These are phyloP conservation scores for Eunapius fragilis DNA, from an alignment of 37 sponge, comb jelly and placozoan species.

Conservation along the genomic window DNA sequence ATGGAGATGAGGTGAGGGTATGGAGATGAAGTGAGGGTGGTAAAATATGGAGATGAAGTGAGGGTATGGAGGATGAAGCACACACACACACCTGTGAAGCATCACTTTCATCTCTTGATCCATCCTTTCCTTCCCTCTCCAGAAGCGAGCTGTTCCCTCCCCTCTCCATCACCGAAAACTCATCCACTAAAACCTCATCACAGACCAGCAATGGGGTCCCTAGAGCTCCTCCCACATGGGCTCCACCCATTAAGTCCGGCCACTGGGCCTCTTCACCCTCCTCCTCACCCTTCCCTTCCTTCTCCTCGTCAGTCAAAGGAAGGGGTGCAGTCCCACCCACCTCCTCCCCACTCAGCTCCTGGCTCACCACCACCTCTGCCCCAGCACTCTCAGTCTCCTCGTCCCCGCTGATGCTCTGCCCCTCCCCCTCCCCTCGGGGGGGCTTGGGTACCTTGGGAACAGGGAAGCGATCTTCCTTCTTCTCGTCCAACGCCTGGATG, in stretches of 20 bases:
- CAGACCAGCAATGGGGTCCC: neutral
- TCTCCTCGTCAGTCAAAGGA: neutral
- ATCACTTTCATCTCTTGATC: neutral
- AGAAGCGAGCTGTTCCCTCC: neutral
- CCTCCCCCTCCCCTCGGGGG: neutral
- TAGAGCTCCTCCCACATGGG: neutral
- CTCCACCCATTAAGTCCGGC: neutral
- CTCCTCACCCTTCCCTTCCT: neutral
- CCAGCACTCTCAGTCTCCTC: slow-evolving; percentile 8
- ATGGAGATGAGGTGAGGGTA: neutral
- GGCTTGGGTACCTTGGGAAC: neutral
- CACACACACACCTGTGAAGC: neutral
- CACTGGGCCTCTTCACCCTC: neutral
- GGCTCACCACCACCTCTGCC: slow-evolving; percentile 2
- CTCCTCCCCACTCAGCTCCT: slow-evolving; percentile 5
- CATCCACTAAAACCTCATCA: neutral
- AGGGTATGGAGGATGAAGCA: neutral
- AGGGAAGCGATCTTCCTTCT: neutral
- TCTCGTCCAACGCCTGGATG: neutral
- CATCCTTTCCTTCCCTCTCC: neutral
- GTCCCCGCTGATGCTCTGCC: neutral
- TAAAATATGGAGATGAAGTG: neutral
- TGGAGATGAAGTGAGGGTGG: neutral
- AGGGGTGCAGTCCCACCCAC: neutral
- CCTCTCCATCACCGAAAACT: neutral